Conservation (phyloP, 2,113 vertebrate genomes). For the Anolis carolinensis region DNA sequence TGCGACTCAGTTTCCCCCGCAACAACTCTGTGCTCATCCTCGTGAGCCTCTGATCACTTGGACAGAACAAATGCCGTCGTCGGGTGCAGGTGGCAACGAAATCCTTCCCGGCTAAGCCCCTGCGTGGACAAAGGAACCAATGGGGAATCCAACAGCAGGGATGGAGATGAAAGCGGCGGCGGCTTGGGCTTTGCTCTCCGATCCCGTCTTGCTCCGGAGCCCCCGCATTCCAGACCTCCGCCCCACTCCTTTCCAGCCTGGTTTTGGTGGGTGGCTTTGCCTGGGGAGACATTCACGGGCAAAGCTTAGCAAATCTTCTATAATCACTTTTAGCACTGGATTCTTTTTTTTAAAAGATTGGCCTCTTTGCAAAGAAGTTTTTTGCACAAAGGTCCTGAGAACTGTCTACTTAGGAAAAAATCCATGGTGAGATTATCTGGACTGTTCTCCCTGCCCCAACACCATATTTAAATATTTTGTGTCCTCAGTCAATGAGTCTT, state of each 20-base stretch:
- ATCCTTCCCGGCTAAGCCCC: not conserved
- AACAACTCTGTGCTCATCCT: not conserved
- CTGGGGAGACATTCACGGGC: not conserved
- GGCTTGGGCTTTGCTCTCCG: not conserved
- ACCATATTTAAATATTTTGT: not conserved
- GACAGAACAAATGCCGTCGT: not conserved
- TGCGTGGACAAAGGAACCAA: not conserved
- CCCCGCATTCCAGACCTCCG: not conserved
- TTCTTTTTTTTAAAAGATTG: not conserved
- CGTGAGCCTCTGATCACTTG: not conserved
- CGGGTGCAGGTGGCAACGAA: not conserved
- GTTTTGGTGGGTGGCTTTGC: not conserved
- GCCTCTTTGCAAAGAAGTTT: not conserved
- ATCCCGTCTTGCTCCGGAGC: not conserved
- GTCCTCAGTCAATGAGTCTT: not conserved
- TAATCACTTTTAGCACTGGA: conserved; percentile 2
- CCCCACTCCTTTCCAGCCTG: not conserved
- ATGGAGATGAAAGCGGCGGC: rapidly evolving
- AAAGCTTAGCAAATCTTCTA: not conserved
- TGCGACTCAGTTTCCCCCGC: not conserved
- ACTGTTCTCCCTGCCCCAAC: not conserved
- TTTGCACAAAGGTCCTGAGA: conserved; percentile 5
- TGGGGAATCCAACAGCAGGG: not conserved
- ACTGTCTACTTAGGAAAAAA: not conserved
- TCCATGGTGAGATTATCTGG: not conserved